Evolutionary conservation across 1,140 invertebrate genomes (phyloP).

Genomic region (Linepithema humile): DNA sequence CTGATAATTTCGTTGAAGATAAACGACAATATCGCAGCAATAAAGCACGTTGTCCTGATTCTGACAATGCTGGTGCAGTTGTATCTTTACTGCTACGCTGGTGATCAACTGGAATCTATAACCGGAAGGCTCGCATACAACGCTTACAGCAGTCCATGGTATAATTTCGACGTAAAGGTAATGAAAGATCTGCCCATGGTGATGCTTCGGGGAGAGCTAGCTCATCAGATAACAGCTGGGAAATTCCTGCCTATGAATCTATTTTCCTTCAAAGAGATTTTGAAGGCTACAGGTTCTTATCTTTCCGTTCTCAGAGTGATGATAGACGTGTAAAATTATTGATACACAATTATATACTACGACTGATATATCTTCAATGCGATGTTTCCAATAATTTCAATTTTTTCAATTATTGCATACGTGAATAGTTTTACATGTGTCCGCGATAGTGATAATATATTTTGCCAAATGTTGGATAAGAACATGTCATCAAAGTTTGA

Average conservation of each 20-base stretch:
- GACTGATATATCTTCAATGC: neutral
- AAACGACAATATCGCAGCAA: slow-evolving; percentile 25
- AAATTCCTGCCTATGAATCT: slow-evolving; percentile 65
- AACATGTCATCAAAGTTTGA: neutral
- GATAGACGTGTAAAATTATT: slow-evolving; percentile 34
- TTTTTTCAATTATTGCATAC: neutral
- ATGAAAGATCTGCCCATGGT: slow-evolving; percentile 49
- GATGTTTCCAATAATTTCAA: no score
- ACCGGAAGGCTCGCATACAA: slow-evolving; percentile 13
- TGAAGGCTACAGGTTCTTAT: slow-evolving; percentile 59
- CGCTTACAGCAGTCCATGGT: slow-evolving; percentile 55
- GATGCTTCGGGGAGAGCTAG: slow-evolving; percentile 37
- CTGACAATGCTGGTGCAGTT: slow-evolving; percentile 58
- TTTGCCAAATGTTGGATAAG: slow-evolving; percentile 20
- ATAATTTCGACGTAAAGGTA: slow-evolving; percentile 4
- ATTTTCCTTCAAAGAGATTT: slow-evolving; percentile 59
- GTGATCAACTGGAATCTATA: slow-evolving; percentile 42
- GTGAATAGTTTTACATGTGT: neutral
- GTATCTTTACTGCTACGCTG: slow-evolving; percentile 64
- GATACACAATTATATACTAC: neutral
- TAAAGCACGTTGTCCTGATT: slow-evolving; percentile 53
- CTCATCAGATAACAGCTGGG: slow-evolving; percentile 57
- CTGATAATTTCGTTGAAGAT: slow-evolving; percentile 35
- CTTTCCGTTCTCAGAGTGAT: slow-evolving; percentile 58
- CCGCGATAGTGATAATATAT: slow-evolving; percentile 6